Percentiles rank a stretch among this genome's conserved stretches.
Evolutionary conservation across 2,888 invertebrate species (phyloP).

Genomic region (Pediacus dermestoides): DNA sequence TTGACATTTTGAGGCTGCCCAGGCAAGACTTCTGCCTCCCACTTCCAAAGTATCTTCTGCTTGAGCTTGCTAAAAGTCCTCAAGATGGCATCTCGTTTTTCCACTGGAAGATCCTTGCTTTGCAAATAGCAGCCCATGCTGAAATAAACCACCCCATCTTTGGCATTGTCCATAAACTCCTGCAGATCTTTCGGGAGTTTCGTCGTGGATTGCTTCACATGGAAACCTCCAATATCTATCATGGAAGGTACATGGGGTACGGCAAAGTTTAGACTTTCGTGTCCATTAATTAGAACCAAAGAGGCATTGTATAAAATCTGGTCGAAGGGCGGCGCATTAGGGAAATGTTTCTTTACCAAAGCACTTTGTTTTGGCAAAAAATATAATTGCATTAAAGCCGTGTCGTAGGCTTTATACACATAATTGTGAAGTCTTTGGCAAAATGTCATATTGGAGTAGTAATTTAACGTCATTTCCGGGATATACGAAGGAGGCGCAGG

Average conservation of each 20-base stretch:
- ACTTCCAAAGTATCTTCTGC: slow-evolving; percentile 54
- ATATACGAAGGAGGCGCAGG: slow-evolving; percentile 51
- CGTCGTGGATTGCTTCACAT: slow-evolving; percentile 38
- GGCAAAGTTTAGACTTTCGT: slow-evolving; percentile 52
- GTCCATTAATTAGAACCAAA: slow-evolving; percentile 41
- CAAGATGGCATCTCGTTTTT: slow-evolving; percentile 53
- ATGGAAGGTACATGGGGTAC: slow-evolving; percentile 55
- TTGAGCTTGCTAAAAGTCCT: slow-evolving; percentile 58
- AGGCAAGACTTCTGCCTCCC: slow-evolving; percentile 47
- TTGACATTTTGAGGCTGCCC: slow-evolving; percentile 36
- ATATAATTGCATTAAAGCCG: too few relatives aligned
- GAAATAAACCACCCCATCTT: slow-evolving; percentile 56
- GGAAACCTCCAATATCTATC: slow-evolving; percentile 58
- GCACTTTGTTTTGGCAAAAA: slow-evolving; percentile 28
- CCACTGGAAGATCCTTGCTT: slow-evolving; percentile 54
- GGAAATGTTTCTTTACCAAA: slow-evolving; percentile 11
- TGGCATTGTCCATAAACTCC: slow-evolving; percentile 52
- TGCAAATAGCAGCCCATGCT: slow-evolving; percentile 60
- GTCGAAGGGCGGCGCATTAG: slow-evolving; percentile 28
- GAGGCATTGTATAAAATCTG: slow-evolving; percentile 34
- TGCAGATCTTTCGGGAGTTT: slow-evolving; percentile 50
- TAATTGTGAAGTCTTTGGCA: slow-evolving; percentile 54
- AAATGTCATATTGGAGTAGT: slow-evolving; percentile 52
- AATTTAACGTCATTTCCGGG: slow-evolving; percentile 49
- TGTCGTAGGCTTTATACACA: slow-evolving; percentile 32